A percentile compares a stretch with the other conserved stretches of the same genome.
Evolutionary conservation across 2,888 invertebrate genomes (phyloP).

Genomic region (Pristionchus exspectatus): DNA sequence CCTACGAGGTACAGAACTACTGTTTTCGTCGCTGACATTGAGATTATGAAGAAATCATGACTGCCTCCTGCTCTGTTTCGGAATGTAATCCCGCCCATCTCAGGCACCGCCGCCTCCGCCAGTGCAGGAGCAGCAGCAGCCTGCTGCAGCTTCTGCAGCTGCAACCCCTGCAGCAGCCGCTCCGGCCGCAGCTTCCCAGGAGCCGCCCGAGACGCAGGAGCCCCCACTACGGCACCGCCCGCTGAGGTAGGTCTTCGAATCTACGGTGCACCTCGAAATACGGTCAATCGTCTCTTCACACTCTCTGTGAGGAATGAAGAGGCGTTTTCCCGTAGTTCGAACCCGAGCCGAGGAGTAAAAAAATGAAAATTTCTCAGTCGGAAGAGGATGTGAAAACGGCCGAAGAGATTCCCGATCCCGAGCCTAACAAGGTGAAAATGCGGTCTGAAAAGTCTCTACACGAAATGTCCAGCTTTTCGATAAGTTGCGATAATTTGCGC

Average conservation of each 20-base stretch:
- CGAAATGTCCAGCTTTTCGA: background rate
- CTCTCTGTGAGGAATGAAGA: no score
- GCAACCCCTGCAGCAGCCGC: background rate
- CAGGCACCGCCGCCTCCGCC: background rate
- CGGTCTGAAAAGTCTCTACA: background rate
- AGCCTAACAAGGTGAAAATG: slow-evolving; percentile 37
- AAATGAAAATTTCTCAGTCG: background rate
- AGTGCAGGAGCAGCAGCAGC: background rate
- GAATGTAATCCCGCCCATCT: background rate
- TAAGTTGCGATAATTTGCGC: background rate
- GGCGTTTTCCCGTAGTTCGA: no score
- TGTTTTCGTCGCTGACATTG: no score
- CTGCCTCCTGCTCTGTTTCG: background rate
- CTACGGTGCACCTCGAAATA: background rate
- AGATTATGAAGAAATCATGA: no score
- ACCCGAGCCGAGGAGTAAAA: background rate
- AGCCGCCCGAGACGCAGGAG: slow-evolving; percentile 7
- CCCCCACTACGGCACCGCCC: background rate
- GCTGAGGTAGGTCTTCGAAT: background rate
- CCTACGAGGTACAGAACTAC: no score
- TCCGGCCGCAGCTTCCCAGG: background rate
- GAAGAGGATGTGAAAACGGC: slow-evolving; percentile 28
- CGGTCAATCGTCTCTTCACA: no score
- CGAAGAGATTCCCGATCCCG: slow-evolving; percentile 17
- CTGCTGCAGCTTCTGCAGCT: background rate